Base-by-base conservation (phyloP, 2,888 invertebrate species). In the Cerastoderma edule region DNA sequence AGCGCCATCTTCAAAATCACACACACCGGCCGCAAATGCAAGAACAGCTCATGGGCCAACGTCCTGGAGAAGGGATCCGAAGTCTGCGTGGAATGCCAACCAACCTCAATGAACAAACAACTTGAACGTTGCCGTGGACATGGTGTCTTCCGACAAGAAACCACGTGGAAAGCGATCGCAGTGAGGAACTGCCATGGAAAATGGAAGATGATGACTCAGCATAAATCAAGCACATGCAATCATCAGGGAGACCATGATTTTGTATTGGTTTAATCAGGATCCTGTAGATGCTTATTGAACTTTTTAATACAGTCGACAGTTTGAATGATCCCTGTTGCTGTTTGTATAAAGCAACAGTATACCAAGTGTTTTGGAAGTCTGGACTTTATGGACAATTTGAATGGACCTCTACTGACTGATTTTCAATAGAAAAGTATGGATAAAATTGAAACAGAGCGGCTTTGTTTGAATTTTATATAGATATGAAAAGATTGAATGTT, bases 151-250 rank as follows among this genome's bases (percentile, higher is more conserved):
- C 95, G 95, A 0, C 94, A 95, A 73, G 94, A 95, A 78, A 97
- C 97, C 16, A 94, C 96, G 72, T 97, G 96, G 95, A 96, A 96
- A 87, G 96, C 97, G 44, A 94, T 97, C 39, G 95, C 96, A 60
- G 96, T 96, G n/a, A 96, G 96, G 0, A 96, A 96, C 88, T 97
- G 97, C 93, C 96, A 96, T 89, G 97, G 97, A 48, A 96, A 97
- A 91, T 97, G 97, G 97, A 93, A 96, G 60, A 95, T 97, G 83
- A 84, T 90, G 60, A 90, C 90, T 35, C 75, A 85, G 10, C 87
- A 89, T 63, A 85, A 91, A 32, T 86, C 91, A 5, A 91, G 92
- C 76, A 88, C 89, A n/a, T 93, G 93, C 83, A 84, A 89, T 50
- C 83, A 84, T 30, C 87, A 87, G 6, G 88, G 86, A 8, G 85